These are phyloP conservation scores for Eueides isabella DNA, from an alignment of 1,140 invertebrate species.

Conservation along the genomic window DNA sequence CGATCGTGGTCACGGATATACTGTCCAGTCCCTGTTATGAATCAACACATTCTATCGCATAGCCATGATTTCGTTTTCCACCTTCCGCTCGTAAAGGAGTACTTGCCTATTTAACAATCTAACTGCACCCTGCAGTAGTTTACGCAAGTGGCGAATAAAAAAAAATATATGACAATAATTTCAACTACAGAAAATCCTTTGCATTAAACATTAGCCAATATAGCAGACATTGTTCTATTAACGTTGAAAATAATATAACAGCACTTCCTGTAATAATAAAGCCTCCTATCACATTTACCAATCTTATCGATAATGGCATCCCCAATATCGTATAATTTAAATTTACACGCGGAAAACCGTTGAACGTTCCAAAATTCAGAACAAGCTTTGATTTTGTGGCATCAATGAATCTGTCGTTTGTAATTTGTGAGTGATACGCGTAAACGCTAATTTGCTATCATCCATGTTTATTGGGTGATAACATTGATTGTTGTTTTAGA, in stretches of 20 bases:
- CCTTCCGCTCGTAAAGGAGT: no score
- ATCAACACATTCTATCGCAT: no score
- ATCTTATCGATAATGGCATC: background rate
- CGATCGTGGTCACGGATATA: no score
- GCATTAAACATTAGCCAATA: no score
- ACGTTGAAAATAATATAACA: background rate
- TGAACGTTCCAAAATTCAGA: background rate
- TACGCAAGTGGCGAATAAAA: no score
- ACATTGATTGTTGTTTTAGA: background rate
- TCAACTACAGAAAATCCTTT: background rate
- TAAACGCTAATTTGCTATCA: background rate
- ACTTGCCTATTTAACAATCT: no score
- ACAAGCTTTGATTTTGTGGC: slow-evolving; percentile 1
- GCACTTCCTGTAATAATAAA: background rate
- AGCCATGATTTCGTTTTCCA: no score
- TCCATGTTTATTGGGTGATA: background rate
- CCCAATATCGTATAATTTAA: slow-evolving; percentile 10
- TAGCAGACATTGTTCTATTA: no score
- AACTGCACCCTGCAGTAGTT: no score
- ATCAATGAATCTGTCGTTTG: slow-evolving; percentile 6
- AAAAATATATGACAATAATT: no score
- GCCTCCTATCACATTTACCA: background rate
- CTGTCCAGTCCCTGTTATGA: no score
- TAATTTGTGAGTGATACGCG: slow-evolving; percentile 1
- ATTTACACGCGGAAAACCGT: background rate